These are phyloP conservation scores for Holothuria scabra DNA, from an alignment of 53 echinoderm and acorn worm genomes.

Conservation along the genomic window DNA sequence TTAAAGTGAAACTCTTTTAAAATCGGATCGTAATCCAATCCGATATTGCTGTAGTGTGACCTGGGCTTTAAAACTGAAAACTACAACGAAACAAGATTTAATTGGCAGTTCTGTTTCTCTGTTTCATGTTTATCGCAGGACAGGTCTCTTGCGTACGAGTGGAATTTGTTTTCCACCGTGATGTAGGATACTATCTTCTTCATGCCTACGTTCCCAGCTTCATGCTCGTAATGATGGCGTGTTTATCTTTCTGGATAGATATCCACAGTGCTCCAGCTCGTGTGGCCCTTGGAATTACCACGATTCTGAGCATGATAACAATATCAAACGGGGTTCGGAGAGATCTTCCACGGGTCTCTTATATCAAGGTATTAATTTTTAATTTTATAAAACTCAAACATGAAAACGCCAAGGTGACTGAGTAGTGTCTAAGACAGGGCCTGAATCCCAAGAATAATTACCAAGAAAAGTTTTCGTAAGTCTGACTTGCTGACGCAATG, in stretches of 20 bases:
- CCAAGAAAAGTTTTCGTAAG: too few relatives aligned
- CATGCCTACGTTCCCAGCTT: constrained; percentile 88
- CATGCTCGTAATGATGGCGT: constrained; percentile 80
- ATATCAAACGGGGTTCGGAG: constrained; percentile 79
- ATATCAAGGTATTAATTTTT: constrained; percentile 60
- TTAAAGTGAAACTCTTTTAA: too few relatives aligned
- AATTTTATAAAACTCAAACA: too few relatives aligned
- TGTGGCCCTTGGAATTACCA: constrained; percentile 87
- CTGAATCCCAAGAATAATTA: too few relatives aligned
- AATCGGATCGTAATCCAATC: too few relatives aligned
- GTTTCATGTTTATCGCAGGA: constrained; percentile 47
- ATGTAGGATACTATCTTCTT: constrained; percentile 84
- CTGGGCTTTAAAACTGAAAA: too few relatives aligned
- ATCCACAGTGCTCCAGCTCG: constrained; percentile 81
- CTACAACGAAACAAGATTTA: too few relatives aligned
- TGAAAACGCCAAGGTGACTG: too few relatives aligned
- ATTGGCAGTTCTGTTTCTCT: too few relatives aligned
- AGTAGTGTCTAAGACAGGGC: too few relatives aligned
- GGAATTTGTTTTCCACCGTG: constrained; percentile 67
- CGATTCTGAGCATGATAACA: constrained; percentile 88
- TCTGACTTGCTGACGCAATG: too few relatives aligned
- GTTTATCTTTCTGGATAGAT: constrained; percentile 95
- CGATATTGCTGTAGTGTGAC: too few relatives aligned
- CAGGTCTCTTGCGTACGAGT: constrained; percentile 77
- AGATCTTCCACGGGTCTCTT: constrained; percentile 84